phyloP scores from a whole-genome alignment of 2,113 vertebrate species.

The Ellobius talpinus region DNA sequence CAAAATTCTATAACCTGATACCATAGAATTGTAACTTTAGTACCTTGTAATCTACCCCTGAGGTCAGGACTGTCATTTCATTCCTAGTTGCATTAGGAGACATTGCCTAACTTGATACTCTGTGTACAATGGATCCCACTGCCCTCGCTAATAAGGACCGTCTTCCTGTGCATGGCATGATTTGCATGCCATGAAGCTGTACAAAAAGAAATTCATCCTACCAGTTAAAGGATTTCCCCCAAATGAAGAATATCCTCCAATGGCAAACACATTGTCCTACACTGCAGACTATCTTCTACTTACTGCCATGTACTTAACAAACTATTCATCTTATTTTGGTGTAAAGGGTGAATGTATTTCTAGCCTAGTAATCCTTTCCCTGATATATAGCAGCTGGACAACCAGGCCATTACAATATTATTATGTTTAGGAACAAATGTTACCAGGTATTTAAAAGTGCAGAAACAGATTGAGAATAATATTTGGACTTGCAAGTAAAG shows the following conservation, averaged over 20 bases:
- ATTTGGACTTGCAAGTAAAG: background rate
- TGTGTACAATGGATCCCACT: background rate
- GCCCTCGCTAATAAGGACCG: background rate
- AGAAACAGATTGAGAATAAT: slow-evolving; percentile 1
- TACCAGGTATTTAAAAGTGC: slow-evolving; percentile 48
- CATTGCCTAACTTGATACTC: background rate
- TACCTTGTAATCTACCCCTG: too few relatives aligned
- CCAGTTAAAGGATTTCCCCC: background rate
- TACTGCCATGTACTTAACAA: background rate
- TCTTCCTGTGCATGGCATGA: background rate
- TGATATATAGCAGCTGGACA: background rate
- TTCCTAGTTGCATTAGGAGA: background rate
- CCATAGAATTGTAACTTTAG: background rate
- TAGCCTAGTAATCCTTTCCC: background rate
- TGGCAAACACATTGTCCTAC: too few relatives aligned
- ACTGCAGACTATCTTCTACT: background rate
- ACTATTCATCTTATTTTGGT: background rate
- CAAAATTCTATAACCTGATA: background rate
- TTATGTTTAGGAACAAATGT: background rate
- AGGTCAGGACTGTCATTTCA: background rate
- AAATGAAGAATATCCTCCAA: background rate
- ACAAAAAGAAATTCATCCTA: background rate
- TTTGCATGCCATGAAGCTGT: too few relatives aligned
- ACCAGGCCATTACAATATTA: background rate
- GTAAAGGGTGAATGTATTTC: background rate